Conservation (phyloP, 2,113 vertebrate species). For the Eulemur macaco region DNA sequence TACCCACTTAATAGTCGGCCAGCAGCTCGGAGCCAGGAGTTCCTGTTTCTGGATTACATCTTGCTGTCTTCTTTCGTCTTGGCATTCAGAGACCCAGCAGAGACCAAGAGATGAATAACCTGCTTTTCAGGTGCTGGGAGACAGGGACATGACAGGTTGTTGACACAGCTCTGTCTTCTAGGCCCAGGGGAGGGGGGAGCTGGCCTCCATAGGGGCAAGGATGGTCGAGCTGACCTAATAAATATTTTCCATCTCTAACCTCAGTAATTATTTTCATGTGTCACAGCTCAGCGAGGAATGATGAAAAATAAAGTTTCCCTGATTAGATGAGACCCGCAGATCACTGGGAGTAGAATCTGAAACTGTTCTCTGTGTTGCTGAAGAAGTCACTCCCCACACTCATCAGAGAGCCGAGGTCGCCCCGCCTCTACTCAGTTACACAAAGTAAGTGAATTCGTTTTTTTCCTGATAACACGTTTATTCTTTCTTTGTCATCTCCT, state of each 20-base stretch:
- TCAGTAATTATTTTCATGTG: slow-evolving; percentile 67
- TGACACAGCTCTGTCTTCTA: background rate
- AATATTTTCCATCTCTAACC: slow-evolving; percentile 67
- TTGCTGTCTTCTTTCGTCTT: background rate
- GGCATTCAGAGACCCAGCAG: background rate
- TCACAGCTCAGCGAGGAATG: slow-evolving; percentile 49
- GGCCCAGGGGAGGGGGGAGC: slow-evolving; percentile 10
- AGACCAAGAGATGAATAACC: background rate
- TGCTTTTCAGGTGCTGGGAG: slow-evolving; percentile 24
- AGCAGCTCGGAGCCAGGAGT: background rate
- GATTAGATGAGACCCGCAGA: background rate
- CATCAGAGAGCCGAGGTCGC: background rate
- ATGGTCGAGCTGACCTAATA: slow-evolving; percentile 65
- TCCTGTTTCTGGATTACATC: background rate
- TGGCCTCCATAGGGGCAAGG: background rate
- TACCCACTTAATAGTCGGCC: background rate
- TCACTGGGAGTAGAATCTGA: background rate
- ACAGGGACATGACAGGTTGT: background rate
- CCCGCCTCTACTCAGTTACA: background rate
- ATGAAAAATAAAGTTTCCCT: slow-evolving; percentile 59
- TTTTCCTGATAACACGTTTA: background rate
- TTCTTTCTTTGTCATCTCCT: background rate
- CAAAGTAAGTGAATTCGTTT: background rate
- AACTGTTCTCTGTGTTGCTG: background rate
- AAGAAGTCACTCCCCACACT: background rate